Percentiles rank a stretch among this genome's conserved stretches.
Evolutionary conservation across 2,797 vertebrate species (phyloP).

Genomic region (Morelia viridis): DNA sequence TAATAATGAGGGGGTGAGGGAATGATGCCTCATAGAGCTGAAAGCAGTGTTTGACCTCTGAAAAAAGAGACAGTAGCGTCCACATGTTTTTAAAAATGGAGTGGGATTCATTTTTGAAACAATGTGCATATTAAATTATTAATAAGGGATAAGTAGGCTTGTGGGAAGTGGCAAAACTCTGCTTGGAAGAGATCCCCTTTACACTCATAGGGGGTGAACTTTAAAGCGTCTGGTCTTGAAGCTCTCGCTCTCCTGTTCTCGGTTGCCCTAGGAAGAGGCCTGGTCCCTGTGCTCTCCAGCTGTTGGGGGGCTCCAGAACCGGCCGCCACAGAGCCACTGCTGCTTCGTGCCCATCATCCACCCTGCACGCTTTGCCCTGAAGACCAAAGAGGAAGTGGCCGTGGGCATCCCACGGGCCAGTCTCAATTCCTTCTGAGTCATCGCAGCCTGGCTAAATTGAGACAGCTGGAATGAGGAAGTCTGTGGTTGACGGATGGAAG

Average conservation of each 20-base stretch:
- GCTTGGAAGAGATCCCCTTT: too few species aligned
- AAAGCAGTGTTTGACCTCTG: not conserved
- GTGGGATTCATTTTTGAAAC: not conserved
- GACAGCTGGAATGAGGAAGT: not conserved
- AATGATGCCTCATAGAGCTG: rapidly evolving
- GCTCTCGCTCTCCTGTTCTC: not conserved
- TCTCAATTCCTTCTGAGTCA: not conserved
- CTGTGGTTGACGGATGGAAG: not conserved
- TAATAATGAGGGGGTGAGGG: not conserved
- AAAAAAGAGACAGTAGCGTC: too few species aligned
- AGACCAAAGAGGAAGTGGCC: not conserved
- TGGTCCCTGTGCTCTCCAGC: too few species aligned
- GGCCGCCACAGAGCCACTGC: not conserved
- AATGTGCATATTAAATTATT: not conserved
- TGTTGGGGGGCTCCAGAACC: not conserved
- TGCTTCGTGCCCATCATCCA: not conserved
- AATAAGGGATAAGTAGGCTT: not conserved
- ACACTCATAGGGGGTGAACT: too few species aligned
- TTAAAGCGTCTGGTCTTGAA: not conserved
- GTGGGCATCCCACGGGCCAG: rapidly evolving
- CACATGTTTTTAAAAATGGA: too few species aligned
- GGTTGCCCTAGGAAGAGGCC: not conserved
- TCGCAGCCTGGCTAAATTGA: not conserved
- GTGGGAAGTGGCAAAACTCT: not conserved
- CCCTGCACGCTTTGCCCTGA: too few species aligned